Evolutionary conservation across 2,797 vertebrate genomes (phyloP).

Genomic region (Hozukius guyotensis): DNA sequence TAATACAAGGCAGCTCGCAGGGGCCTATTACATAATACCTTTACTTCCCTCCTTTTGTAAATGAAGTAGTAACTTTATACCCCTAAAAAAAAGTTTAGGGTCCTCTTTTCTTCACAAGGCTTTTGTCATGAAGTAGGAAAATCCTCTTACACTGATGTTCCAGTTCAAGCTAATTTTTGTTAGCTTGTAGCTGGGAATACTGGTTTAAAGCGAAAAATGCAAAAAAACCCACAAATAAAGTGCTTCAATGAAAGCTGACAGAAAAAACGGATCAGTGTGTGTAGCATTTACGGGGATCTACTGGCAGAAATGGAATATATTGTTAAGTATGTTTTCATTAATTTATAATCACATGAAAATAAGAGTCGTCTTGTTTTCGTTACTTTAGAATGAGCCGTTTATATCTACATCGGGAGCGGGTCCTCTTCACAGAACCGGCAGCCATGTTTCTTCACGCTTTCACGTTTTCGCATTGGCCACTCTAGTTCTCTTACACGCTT

Average conservation of each 20-base stretch:
- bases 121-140: background rate
- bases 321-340: too few species aligned
- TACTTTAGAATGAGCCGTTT: too few species aligned
- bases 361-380: too few species aligned
- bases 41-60: background rate
- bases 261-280: background rate
- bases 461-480: too few species aligned
- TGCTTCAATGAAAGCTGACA: background rate
- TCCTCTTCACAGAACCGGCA: too few species aligned
- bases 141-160: background rate
- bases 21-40: rapidly evolving
- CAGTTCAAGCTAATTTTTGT: background rate
- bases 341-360: too few species aligned
- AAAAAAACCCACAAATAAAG: background rate
- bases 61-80: background rate
- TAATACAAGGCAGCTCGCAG: background rate
- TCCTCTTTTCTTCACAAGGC: background rate
- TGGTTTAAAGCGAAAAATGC: background rate
- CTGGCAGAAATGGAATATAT: too few species aligned
- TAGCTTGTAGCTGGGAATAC: background rate
- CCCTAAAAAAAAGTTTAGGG: background rate
- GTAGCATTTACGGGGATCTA: too few species aligned
- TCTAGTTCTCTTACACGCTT: too few species aligned
- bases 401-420: too few species aligned
- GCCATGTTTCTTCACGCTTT: too few species aligned